A percentile compares a stretch with the other conserved stretches of the same genome.
Conservation (phyloP, 2,113 vertebrate species). For the Crotalus horridus region DNA sequence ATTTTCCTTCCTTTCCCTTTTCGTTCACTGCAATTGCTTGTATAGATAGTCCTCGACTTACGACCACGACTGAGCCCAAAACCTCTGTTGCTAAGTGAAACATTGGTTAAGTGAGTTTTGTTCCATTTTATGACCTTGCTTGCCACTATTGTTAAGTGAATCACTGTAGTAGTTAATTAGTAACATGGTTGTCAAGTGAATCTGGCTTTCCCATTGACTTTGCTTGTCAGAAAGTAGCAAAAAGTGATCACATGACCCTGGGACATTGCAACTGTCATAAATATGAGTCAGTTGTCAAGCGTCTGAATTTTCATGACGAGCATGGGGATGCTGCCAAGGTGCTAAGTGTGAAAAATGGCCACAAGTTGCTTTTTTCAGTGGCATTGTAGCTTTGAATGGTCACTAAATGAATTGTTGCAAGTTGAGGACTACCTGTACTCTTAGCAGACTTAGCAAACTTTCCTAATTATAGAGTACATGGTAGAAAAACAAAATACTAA, state of each 20-base stretch:
- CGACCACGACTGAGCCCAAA: neutral
- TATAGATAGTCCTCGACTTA: neutral
- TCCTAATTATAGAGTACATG: neutral
- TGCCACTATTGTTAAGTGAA: neutral
- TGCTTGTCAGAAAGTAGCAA: neutral
- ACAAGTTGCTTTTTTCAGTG: neutral
- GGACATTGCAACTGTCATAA: neutral
- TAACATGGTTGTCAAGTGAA: neutral
- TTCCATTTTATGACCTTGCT: neutral
- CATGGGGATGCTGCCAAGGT: neutral
- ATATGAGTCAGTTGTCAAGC: neutral
- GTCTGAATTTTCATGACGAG: neutral
- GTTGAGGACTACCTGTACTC: neutral
- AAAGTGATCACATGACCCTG: neutral
- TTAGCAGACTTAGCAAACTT: neutral
- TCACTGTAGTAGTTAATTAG: neutral
- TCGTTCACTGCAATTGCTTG: neutral
- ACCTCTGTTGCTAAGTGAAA: neutral
- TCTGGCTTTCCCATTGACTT: neutral
- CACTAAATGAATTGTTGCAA: neutral
- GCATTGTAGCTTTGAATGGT: neutral
- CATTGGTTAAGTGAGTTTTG: neutral
- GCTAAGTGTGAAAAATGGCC: neutral
- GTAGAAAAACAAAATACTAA: neutral
- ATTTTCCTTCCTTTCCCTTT: neutral